Evolutionary conservation across 2,113 vertebrate species (phyloP).

Genomic region (Lates calcarifer): DNA sequence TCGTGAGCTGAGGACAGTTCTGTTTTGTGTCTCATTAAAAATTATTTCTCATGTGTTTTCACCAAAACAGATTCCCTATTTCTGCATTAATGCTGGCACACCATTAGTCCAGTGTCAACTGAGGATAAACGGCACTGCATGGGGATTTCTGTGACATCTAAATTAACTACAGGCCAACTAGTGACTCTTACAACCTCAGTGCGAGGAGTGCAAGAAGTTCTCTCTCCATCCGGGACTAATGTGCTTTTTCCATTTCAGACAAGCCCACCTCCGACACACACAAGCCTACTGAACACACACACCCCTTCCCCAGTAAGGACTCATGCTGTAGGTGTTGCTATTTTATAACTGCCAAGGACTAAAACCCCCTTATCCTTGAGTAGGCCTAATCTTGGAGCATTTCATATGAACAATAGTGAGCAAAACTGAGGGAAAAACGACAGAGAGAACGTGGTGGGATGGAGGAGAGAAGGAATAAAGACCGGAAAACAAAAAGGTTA

Average conservation of each 20-base stretch:
- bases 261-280: conserved; percentile 9
- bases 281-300: conserved; percentile 2
- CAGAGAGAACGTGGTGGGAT: conserved; percentile 28
- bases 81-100: neutral
- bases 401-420: conserved; percentile 62
- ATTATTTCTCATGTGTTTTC: conserved; percentile 9
- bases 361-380: conserved; percentile 61
- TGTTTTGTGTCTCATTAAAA: conserved; percentile 14
- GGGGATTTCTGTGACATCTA: neutral
- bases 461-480: conserved; percentile 57
- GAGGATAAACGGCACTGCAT: conserved; percentile 1
- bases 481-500: conserved; percentile 69
- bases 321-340: conserved; percentile 72
- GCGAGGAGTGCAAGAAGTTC: conserved; percentile 12
- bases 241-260: conserved; percentile 44
- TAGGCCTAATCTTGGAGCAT: conserved; percentile 57
- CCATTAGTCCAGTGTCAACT: neutral
- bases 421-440: conserved; percentile 24
- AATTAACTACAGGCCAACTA: conserved; percentile 27
- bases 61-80: conserved; percentile 10
- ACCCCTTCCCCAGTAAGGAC: conserved; percentile 15
- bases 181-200: conserved; percentile 2
- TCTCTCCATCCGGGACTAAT: conserved; percentile 26
- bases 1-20: conserved; percentile 38
- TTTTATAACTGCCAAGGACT: conserved; percentile 69